Base-by-base conservation (phyloP, 2,888 invertebrate genomes). In the Epinotia brunnichana region DNA sequence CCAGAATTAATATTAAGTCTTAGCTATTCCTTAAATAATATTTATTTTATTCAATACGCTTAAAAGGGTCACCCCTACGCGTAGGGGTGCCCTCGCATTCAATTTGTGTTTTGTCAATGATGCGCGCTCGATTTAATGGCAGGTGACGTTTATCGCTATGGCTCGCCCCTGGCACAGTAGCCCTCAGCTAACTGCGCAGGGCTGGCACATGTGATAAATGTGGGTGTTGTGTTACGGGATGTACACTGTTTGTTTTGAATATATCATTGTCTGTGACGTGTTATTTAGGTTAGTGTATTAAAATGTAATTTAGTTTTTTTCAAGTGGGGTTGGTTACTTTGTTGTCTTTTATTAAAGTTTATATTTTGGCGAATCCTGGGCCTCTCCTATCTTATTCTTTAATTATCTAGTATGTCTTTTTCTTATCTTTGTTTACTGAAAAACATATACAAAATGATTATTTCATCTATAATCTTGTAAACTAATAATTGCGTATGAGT, bases 91-190 rank as follows among this genome's bases (percentile, higher is more conserved):
- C 70, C 72, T 83, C 82, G 83, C 81, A 81, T 87, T 87, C 88
- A 89, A 89, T 90, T 90, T 88, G 88, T 85, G 89, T 87, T 81
- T 82, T 80, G 88, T 84, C 87, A 88, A 89, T 90, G 90, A 89
- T 84, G 86, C 89, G 81, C 86, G 89, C 88, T 86, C 89, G 85
- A 87, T 91, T 90, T 92, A 87, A 90, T 87, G 80, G 83, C 91
- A 91, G 91, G 91, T 91, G 91, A 90, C 89, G 85, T 83, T 84
- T 82, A 80, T 80, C 66, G 74, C 70, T 54, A 29, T 63, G 61
- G 62, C 74, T 69, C 68, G 68, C 75, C 72, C 74, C 67, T 62
- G 51, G 57, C 67, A 41, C n/a, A 44, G 60, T 69, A 69, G 66
- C 56, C 24, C 24, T 70, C 39, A 29, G 54, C 53, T 48, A 56